A percentile compares a stretch with the other conserved stretches of the same genome.
phyloP scores from a whole-genome alignment of 2,113 vertebrate genomes.

The Ornithorhynchus anatinus region DNA sequence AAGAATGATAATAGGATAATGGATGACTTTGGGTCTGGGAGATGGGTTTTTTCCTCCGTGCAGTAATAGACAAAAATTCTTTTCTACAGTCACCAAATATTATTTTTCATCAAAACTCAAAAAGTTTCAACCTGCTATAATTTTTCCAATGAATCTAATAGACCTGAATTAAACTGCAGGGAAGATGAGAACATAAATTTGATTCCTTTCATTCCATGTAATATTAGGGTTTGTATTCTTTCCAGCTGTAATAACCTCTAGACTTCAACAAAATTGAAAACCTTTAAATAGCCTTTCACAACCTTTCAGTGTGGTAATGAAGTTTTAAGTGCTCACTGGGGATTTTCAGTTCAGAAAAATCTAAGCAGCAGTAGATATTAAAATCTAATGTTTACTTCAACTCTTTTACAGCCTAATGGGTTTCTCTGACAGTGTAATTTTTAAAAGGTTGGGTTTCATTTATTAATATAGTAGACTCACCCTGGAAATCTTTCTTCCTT shows the following conservation, averaged over 20 bases:
- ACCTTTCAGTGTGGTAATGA: slow-evolving; percentile 78
- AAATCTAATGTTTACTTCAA: slow-evolving; percentile 83
- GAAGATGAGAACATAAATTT: slow-evolving; percentile 79
- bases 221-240: slow-evolving; percentile 80
- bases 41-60: slow-evolving; percentile 28
- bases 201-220: slow-evolving; percentile 79
- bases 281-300: slow-evolving; percentile 85
- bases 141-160: slow-evolving; percentile 75
- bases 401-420: slow-evolving; percentile 76
- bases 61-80: slow-evolving; percentile 57
- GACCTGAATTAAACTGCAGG: slow-evolving; percentile 76
- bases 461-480: slow-evolving; percentile 73
- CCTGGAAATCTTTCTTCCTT: slow-evolving; percentile 72
- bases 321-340: slow-evolving; percentile 81
- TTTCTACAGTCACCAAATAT: slow-evolving; percentile 63
- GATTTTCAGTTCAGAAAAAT: slow-evolving; percentile 80
- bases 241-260: slow-evolving; percentile 81
- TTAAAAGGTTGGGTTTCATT: slow-evolving; percentile 78
- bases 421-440: slow-evolving; percentile 80
- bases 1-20: slow-evolving; percentile 36
- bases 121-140: slow-evolving; percentile 70
- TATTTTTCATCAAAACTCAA: slow-evolving; percentile 70
- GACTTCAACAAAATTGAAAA: slow-evolving; percentile 83
- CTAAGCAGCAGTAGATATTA: slow-evolving; percentile 80
- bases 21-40: slow-evolving; percentile 31